phyloP scores from a whole-genome alignment of 2,113 vertebrate species.

The Ornithorhynchus anatinus region DNA sequence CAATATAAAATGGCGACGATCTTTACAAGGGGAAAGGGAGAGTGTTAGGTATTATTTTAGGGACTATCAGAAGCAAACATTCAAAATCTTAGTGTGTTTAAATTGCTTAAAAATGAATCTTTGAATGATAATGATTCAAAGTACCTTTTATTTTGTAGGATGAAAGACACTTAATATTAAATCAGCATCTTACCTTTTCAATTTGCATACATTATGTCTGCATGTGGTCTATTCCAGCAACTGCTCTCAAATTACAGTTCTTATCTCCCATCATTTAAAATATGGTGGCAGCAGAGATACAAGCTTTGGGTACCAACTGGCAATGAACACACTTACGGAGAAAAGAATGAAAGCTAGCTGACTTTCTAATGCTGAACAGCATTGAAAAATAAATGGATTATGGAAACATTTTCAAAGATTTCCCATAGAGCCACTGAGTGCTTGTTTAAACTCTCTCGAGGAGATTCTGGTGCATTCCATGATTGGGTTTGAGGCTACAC shows the following conservation, averaged over 20 bases:
- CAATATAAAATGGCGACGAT: conserved; percentile 10
- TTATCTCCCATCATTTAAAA: background rate
- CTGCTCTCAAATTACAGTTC: background rate
- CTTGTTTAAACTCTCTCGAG: background rate
- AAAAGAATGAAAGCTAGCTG: conserved; percentile 37
- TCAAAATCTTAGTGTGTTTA: background rate
- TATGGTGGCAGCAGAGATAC: background rate
- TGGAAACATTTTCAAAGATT: conserved; percentile 11
- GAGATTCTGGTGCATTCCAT: no score
- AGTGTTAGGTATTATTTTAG: background rate
- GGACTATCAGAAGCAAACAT: background rate
- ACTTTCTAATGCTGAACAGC: conserved; percentile 18
- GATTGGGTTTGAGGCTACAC: no score
- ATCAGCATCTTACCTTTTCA: background rate
- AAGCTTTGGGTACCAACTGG: background rate
- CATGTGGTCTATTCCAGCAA: background rate
- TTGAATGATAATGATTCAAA: background rate
- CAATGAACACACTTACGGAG: no score
- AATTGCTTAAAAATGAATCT: background rate
- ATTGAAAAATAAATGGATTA: background rate
- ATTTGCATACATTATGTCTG: background rate
- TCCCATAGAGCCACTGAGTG: no score
- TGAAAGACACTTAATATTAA: background rate
- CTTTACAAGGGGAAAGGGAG: conserved; percentile 5
- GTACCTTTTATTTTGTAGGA: conserved; percentile 4